A percentile compares a stretch with the other conserved stretches of the same genome.
These are phyloP conservation scores for Scylla paramamosain DNA, from an alignment of 1,140 invertebrate species.

Conservation along the genomic window DNA sequence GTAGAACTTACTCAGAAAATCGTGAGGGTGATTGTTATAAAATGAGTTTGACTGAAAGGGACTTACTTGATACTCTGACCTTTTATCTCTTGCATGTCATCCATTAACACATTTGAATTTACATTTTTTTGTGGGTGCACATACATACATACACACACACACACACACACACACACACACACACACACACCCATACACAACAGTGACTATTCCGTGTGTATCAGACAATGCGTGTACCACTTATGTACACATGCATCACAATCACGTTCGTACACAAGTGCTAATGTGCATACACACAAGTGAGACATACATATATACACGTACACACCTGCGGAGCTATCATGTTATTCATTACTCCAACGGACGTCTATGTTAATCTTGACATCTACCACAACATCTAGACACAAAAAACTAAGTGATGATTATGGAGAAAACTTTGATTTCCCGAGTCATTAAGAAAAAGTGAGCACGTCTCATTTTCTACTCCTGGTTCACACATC, in stretches of 20 bases:
- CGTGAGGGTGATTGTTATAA: too few relatives aligned
- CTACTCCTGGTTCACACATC: not conserved
- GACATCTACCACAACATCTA: not conserved
- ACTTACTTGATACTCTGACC: too few relatives aligned
- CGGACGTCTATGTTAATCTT: not conserved
- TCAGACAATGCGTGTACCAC: not conserved
- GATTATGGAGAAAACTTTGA: not conserved
- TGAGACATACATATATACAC: not conserved
- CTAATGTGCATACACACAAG: not conserved
- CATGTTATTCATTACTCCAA: not conserved
- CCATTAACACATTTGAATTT: too few relatives aligned
- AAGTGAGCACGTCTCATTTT: not conserved
- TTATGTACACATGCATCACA: slow-evolving; percentile 10
- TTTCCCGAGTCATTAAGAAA: not conserved
- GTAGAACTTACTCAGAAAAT: too few relatives aligned
- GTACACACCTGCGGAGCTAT: not conserved
- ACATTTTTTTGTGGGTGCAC: too few relatives aligned
- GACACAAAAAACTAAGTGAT: not conserved
- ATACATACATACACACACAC: not conserved
- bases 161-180: slow-evolving; percentile 12
- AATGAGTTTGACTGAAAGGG: too few relatives aligned
- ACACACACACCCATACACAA: not conserved
- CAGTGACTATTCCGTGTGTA: not conserved
- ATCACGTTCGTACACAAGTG: not conserved
- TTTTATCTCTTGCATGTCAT: too few relatives aligned